These are phyloP conservation scores for Aethes cnicana DNA, from an alignment of 2,888 invertebrate genomes.

Conservation along the genomic window DNA sequence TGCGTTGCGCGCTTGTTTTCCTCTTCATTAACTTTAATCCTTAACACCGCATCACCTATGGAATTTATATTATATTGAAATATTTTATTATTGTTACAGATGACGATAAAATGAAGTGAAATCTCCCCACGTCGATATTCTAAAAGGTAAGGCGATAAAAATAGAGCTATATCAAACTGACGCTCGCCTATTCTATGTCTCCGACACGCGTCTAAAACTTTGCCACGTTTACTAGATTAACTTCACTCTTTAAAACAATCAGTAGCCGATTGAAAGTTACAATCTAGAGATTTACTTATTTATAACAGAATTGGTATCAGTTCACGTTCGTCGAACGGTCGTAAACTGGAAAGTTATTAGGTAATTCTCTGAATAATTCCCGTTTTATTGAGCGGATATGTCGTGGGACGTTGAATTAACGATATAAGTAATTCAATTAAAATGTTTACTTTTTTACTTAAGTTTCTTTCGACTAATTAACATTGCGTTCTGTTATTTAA, in stretches of 20 bases:
- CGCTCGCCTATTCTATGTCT: constrained; percentile 8
- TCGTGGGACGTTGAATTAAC: constrained; percentile 16
- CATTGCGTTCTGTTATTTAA: not conserved
- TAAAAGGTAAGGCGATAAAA: constrained; percentile 30
- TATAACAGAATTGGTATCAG: constrained; percentile 28
- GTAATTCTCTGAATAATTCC: constrained; percentile 22
- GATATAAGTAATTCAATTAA: constrained; percentile 24
- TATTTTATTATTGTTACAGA: constrained; percentile 43
- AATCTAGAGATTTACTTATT: constrained; percentile 23
- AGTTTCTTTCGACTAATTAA: constrained; percentile 12
- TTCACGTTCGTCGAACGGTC: constrained; percentile 25
- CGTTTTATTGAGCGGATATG: constrained; percentile 22
- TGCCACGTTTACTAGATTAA: constrained; percentile 1
- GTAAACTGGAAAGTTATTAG: constrained; percentile 31
- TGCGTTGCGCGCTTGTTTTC: constrained; percentile 29
- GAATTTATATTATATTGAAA: constrained; percentile 22
- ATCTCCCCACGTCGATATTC: constrained; percentile 22
- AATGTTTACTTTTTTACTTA: constrained; percentile 11
- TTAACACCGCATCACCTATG: constrained; percentile 19
- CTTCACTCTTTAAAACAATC: constrained; percentile 34
- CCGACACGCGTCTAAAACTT: constrained; percentile 6
- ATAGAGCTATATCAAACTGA: constrained; percentile 7
- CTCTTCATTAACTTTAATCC: constrained; percentile 29
- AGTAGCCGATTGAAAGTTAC: constrained; percentile 35
- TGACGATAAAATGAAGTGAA: constrained; percentile 36